These are phyloP conservation scores for Drosophila elegans DNA, from an alignment of 1,140 invertebrate genomes.

Conservation along the genomic window DNA sequence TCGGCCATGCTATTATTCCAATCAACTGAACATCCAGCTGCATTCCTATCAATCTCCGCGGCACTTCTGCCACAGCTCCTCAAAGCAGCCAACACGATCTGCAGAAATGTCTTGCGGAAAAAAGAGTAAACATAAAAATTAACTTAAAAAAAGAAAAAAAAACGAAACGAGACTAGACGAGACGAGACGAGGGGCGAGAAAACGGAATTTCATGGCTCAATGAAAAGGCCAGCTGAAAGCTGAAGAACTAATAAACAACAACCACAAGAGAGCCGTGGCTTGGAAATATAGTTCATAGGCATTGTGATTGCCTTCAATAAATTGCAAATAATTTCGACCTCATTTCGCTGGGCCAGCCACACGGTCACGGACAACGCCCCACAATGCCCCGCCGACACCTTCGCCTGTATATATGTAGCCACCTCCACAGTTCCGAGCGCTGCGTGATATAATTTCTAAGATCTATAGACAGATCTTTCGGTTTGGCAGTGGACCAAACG, in stretches of 20 bases:
- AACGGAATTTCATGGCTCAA: conserved; percentile 74
- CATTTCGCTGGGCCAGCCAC: conserved; percentile 74
- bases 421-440: conserved; percentile 28
- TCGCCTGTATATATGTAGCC: background rate
- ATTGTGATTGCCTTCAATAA: conserved; percentile 83
- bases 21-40: conserved; percentile 40
- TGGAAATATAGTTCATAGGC: conserved; percentile 73
- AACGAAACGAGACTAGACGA: background rate
- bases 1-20: conserved; percentile 33
- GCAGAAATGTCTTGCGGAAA: conserved; percentile 51
- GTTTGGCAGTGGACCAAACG: conserved; percentile 23
- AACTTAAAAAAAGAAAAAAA: conserved; percentile 19
- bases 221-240: conserved; percentile 61
- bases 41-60: conserved; percentile 48
- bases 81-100: conserved; percentile 19
- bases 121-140: conserved; percentile 55
- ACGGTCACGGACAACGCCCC: conserved; percentile 71
- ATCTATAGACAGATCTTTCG: conserved; percentile 57
- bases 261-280: conserved; percentile 42
- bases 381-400: conserved; percentile 11
- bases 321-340: conserved; percentile 84
- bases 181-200: conserved; percentile 14
- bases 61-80: conserved; percentile 20
- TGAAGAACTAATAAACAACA: conserved; percentile 67
- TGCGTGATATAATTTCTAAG: conserved; percentile 79